Conservation (phyloP, 1,140 invertebrate species). For the Mamestra configurata region DNA sequence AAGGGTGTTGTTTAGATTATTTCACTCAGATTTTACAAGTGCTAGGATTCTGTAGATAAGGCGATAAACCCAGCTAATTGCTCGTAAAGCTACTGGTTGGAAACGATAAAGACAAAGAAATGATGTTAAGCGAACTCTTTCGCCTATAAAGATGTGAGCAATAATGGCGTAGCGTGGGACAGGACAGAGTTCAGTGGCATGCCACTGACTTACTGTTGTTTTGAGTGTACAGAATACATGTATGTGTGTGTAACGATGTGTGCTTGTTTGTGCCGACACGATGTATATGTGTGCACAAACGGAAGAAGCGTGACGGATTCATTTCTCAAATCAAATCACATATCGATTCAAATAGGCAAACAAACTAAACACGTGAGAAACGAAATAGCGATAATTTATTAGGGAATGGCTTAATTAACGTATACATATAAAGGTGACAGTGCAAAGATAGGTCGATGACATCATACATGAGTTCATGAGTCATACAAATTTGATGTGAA, state of each 20-base stretch:
- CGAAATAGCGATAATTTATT: neutral
- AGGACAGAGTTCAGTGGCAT: constrained; percentile 21
- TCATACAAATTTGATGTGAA: neutral
- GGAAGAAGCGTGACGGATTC: neutral
- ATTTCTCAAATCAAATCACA: neutral
- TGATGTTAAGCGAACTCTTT: constrained; percentile 24
- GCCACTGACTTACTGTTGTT: neutral
- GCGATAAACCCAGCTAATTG: constrained; percentile 58
- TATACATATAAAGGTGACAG: constrained; percentile 2
- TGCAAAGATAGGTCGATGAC: constrained; percentile 17
- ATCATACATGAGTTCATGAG: neutral
- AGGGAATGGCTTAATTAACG: neutral
- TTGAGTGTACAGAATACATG: neutral
- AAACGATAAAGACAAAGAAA: constrained; percentile 32
- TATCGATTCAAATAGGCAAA: neutral
- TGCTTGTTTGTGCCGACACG: too few species aligned
- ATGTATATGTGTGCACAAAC: neutral
- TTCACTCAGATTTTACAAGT: constrained; percentile 21
- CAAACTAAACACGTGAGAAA: neutral
- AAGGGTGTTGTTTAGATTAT: neutral
- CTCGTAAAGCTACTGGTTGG: constrained; percentile 59
- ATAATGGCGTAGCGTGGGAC: constrained; percentile 1
- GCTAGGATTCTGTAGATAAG: constrained; percentile 52
- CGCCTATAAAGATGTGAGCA: constrained; percentile 4
- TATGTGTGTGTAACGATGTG: neutral